phyloP scores from a whole-genome alignment of 1,140 invertebrate genomes.

The Monochamus saltuarius region DNA sequence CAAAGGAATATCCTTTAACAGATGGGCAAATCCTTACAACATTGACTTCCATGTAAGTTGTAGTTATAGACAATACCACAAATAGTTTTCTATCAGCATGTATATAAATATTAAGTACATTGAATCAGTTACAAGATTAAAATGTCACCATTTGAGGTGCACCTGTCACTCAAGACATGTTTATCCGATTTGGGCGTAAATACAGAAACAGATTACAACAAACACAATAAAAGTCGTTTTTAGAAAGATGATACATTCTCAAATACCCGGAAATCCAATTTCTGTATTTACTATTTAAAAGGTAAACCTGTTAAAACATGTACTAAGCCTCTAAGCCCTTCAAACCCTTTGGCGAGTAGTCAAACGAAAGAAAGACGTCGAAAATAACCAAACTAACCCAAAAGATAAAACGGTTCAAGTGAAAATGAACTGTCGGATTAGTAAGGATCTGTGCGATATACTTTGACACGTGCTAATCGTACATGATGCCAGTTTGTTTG shows the following conservation, averaged over 20 bases:
- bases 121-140: no score
- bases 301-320: neutral
- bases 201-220: no score
- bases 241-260: neutral
- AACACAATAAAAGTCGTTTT: no score
- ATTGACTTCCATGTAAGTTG: no score
- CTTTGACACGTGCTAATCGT: slow-evolving; percentile 5
- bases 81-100: no score
- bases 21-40: no score
- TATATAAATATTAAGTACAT: no score
- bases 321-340: neutral
- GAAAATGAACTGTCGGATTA: slow-evolving; percentile 12
- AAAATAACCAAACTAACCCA: slow-evolving; percentile 9
- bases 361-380: slow-evolving; percentile 7
- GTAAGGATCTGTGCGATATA: neutral
- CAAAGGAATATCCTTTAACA: no score
- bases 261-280: slow-evolving; percentile 19
- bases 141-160: no score
- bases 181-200: no score
- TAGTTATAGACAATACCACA: no score
- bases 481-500: slow-evolving; percentile 1
- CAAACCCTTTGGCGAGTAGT: neutral
- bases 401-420: slow-evolving; percentile 1
- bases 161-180: no score
- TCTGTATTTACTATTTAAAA: slow-evolving; percentile 11